Evolutionary conservation across 2,113 vertebrate genomes (phyloP).

Genomic region (Echinops telfairi): DNA sequence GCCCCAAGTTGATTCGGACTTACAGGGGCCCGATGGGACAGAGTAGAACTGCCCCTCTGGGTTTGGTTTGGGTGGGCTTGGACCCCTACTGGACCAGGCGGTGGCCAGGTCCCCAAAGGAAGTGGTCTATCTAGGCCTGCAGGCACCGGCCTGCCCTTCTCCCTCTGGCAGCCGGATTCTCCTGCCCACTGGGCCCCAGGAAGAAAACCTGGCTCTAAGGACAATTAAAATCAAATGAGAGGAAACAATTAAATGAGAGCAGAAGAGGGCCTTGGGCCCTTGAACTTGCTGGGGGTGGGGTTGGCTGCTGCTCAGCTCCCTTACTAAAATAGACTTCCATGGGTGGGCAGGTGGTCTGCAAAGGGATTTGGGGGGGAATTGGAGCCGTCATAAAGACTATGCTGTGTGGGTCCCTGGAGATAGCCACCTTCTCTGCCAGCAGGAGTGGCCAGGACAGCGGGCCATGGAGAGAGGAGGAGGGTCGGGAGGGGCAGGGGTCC

Average conservation of each 20-base stretch:
- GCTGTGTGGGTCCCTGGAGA: not conserved
- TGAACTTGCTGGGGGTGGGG: not conserved
- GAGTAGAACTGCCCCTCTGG: not conserved
- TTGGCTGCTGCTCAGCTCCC: not conserved
- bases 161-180: not conserved
- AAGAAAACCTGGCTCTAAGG: not conserved
- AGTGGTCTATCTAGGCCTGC: not conserved
- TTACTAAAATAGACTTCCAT: not conserved
- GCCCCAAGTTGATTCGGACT: fast-evolving
- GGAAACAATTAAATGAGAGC: slow-evolving; percentile 7
- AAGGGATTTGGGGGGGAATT: not conserved
- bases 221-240: slow-evolving; percentile 27
- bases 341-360: not conserved
- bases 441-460: not conserved
- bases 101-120: slow-evolving; percentile 24
- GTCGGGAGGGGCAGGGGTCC: not conserved
- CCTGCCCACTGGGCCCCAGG: not conserved
- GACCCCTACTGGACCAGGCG: not conserved
- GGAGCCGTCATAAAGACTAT: not conserved
- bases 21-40: not conserved
- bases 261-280: not conserved
- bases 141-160: not conserved
- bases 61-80: not conserved
- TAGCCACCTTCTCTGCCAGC: not conserved
- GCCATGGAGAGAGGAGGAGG: not conserved